A percentile compares a stretch with the other conserved stretches of the same genome.
These are phyloP conservation scores for Diadumene lineata DNA, from an alignment of 92 coral and sea anemone genomes.

Conservation along the genomic window DNA sequence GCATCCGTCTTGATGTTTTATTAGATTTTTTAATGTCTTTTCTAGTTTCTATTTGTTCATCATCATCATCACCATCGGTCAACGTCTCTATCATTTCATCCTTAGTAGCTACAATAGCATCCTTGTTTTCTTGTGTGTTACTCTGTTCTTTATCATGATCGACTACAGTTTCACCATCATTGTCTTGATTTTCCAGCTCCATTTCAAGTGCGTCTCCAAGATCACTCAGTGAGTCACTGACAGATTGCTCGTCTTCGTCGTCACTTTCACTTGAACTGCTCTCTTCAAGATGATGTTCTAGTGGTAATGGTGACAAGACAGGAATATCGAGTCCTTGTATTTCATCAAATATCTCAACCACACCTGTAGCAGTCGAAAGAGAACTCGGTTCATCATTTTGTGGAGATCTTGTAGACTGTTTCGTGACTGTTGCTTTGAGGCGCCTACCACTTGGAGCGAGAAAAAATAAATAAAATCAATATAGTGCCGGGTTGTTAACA, in stretches of 20 bases:
- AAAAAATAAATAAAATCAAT: not conserved
- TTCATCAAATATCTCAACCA: conserved; percentile 21
- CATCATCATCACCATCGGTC: too few relatives aligned
- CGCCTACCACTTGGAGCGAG: not conserved
- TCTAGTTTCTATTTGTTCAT: too few relatives aligned
- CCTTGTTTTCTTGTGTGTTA: too few relatives aligned
- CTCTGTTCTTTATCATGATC: too few relatives aligned
- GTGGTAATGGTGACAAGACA: conserved; percentile 48
- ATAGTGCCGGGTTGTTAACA: too few relatives aligned
- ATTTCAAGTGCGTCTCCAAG: conserved; percentile 36
- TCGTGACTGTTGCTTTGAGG: not conserved
- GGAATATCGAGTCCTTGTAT: conserved; percentile 3
- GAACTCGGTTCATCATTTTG: too few relatives aligned
- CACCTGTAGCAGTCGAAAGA: conserved; percentile 4
- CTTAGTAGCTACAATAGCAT: too few relatives aligned
- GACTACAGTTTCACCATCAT: not conserved
- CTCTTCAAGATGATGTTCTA: conserved; percentile 33
- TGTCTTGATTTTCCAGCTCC: conserved; percentile 10
- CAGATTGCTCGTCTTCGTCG: conserved; percentile 2
- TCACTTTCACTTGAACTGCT: conserved; percentile 37
- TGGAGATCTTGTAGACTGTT: not conserved
- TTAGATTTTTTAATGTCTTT: too few relatives aligned
- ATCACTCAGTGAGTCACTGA: conserved; percentile 19
- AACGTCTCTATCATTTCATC: too few relatives aligned
- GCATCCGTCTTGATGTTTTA: too few relatives aligned